Conservation (phyloP, 2,888 invertebrate genomes). For the Latrodectus hesperus region DNA sequence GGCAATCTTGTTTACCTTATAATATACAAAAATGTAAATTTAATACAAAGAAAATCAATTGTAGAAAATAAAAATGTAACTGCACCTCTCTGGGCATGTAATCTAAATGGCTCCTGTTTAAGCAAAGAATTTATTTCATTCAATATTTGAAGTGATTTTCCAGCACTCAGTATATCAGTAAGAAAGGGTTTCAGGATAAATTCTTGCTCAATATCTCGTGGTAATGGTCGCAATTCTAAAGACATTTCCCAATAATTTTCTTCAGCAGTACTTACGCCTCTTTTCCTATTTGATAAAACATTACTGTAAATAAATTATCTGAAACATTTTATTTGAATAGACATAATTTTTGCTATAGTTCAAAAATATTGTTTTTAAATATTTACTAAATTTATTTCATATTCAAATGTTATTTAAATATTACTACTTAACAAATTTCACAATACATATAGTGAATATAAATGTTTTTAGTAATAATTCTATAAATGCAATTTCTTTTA, state of each 20-base stretch:
- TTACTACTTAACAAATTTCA: no score
- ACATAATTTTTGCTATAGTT: no score
- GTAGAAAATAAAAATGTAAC: background rate
- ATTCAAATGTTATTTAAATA: no score
- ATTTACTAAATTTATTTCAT: no score
- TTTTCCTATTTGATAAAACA: conserved; percentile 14
- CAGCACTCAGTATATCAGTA: conserved; percentile 55
- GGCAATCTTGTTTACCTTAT: no score
- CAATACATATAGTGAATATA: no score
- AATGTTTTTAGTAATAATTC: no score
- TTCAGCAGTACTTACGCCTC: conserved; percentile 22
- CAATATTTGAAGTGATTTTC: conserved; percentile 59
- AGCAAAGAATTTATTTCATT: conserved; percentile 22
- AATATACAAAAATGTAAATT: no score
- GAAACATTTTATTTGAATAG: background rate
- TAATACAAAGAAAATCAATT: no score
- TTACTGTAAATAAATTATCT: background rate
- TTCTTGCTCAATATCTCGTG: conserved; percentile 25
- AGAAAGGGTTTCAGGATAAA: conserved; percentile 55
- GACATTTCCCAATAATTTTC: conserved; percentile 56
- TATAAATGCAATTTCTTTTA: no score
- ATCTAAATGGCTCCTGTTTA: conserved; percentile 30
- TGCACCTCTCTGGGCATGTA: conserved; percentile 44
- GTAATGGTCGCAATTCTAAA: conserved; percentile 31
- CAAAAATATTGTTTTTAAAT: no score